phyloP scores from a whole-genome alignment of 1,140 invertebrate genomes.

The Neuroterus valhalla region DNA sequence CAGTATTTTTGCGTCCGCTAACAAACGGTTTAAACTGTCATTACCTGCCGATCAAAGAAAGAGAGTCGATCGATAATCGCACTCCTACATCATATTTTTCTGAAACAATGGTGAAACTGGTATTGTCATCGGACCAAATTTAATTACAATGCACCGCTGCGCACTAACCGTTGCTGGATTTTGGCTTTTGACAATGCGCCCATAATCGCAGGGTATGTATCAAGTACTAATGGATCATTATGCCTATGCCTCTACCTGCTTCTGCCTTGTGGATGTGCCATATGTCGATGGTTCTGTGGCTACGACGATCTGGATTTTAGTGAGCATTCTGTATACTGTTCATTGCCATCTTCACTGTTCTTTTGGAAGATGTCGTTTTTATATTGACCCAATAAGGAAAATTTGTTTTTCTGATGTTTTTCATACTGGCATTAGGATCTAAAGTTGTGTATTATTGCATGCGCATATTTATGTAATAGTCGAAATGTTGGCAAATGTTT shows the following conservation, averaged over 20 bases:
- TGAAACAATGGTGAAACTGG: slow-evolving; percentile 60
- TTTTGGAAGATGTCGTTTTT: too few relatives aligned
- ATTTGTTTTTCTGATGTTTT: too few relatives aligned
- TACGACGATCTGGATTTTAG: too few relatives aligned
- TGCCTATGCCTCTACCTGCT: neutral
- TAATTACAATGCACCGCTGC: slow-evolving; percentile 61
- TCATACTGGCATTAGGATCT: too few relatives aligned
- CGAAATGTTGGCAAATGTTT: too few relatives aligned
- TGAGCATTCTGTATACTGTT: too few relatives aligned
- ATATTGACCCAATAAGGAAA: too few relatives aligned
- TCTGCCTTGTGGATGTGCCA: neutral
- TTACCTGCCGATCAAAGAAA: slow-evolving; percentile 63
- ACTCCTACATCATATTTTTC: slow-evolving; percentile 68
- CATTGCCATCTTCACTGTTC: too few relatives aligned
- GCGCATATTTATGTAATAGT: too few relatives aligned
- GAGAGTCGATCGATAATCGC: slow-evolving; percentile 65
- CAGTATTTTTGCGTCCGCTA: slow-evolving; percentile 50
- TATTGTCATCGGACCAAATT: slow-evolving; percentile 63
- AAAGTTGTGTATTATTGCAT: too few relatives aligned
- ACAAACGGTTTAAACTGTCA: slow-evolving; percentile 61
- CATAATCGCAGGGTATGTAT: slow-evolving; percentile 48
- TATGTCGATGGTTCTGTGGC: neutral
- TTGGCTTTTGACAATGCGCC: slow-evolving; percentile 54
- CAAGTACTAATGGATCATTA: slow-evolving; percentile 49
- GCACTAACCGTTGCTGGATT: slow-evolving; percentile 52